phyloP scores from a whole-genome alignment of 2,113 vertebrate species.

The Empidonax alnorum region DNA sequence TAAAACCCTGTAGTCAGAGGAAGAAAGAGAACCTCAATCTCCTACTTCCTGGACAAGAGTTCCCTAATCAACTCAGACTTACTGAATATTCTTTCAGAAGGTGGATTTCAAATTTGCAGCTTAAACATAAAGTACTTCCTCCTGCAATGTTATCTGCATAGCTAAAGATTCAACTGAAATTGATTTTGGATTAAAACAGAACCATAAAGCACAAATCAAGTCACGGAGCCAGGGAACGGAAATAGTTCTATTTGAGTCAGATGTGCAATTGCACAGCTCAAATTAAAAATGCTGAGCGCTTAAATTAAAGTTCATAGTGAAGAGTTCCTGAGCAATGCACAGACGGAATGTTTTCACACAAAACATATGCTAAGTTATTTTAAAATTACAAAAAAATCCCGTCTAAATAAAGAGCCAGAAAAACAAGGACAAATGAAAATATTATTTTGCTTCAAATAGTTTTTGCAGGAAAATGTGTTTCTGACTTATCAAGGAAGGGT shows the following conservation, averaged over 20 bases:
- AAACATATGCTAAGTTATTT: neutral
- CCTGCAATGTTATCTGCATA: neutral
- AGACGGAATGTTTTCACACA: neutral
- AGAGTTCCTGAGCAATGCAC: neutral
- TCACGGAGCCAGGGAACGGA: neutral
- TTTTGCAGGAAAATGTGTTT: neutral
- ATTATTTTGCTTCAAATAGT: neutral
- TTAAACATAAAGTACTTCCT: constrained; percentile 21
- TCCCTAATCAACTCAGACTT: constrained; percentile 1
- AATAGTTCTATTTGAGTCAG: constrained; percentile 23
- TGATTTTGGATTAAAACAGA: constrained; percentile 49
- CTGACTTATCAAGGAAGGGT: neutral
- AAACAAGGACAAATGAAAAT: neutral
- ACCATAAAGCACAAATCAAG: neutral
- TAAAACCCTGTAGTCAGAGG: neutral
- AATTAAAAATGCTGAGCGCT: constrained; percentile 19
- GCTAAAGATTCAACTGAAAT: constrained; percentile 12
- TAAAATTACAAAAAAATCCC: neutral
- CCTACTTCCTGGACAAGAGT: neutral
- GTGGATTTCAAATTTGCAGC: constrained; percentile 5
- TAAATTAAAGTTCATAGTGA: neutral
- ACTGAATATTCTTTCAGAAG: constrained; percentile 20
- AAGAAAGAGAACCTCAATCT: neutral
- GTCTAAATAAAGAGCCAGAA: neutral
- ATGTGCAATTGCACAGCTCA: neutral